Evolutionary conservation across 2,797 vertebrate genomes (phyloP), one percentile per base, ranked within the genome.

Genomic region (Falco peregrinus): DNA sequence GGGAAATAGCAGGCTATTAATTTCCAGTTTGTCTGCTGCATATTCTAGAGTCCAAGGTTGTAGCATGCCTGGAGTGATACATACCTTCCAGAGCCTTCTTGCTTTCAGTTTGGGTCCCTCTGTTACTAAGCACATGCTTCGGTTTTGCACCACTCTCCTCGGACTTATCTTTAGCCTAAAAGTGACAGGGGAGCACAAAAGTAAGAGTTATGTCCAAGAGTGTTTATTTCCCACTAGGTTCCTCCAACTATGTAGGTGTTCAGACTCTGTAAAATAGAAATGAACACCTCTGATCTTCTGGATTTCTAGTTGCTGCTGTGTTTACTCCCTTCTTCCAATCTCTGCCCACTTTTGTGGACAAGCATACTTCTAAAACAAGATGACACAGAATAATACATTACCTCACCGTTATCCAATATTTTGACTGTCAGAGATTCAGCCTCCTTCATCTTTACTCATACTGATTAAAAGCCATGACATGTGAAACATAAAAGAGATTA

Each of bases 131-230:
- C 7, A 45, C 93, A 90, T 96, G 96, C 94, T 98, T 98, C 39
- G 97, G 96, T 81, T 97, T 98, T 76, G 95, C 90, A 76, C 93
- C 97, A 53, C 97, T 97, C 82, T 98, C 98, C 75, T 98, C 98
- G 41, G 94, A 94, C 90, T 97, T 98, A 89, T 98, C 98, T 95
- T 98, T 98, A 95, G 97, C 98, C 98, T 99, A 91, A 96, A 97
- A 97, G 94, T 80, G 31, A 85, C 77, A 88, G 28, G 11, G 39
- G 22, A 84, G 80, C 53, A 84, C 24, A 96, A 53, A 87, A 91
- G 59, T 13, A 70, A 48, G 11, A 71, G 57, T 84, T 69, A 78
- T 5, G 41, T 48, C 37, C 50, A 39, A 43, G 33, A 70, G 31
- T 19, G 12, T 45, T 68, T n/a, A 47, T 39, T 89, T 87, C 47